Evolutionary conservation across 2,113 vertebrate species (phyloP).

Genomic region (Scatophagus argus): DNA sequence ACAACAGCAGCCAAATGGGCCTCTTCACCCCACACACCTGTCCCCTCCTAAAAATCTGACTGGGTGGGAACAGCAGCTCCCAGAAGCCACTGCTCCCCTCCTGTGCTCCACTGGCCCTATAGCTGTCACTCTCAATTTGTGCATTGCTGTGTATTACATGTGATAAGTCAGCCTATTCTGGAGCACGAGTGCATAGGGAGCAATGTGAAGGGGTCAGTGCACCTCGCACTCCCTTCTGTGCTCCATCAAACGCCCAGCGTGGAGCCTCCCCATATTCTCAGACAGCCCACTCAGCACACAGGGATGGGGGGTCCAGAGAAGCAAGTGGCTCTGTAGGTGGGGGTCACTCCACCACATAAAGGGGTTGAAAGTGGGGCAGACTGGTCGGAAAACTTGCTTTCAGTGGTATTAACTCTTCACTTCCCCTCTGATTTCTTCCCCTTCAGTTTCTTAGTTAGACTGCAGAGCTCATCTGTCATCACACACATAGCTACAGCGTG

Average conservation of each 20-base stretch:
- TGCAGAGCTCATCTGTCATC: conserved; percentile 41
- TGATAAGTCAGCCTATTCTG: conserved; percentile 90
- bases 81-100: conserved; percentile 69
- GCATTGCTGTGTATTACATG: conserved; percentile 87
- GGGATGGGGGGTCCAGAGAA: conserved; percentile 47
- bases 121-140: conserved; percentile 88
- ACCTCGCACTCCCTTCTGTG: conserved; percentile 91
- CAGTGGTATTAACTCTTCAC: conserved; percentile 57
- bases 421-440: conserved; percentile 20
- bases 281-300: conserved; percentile 55
- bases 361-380: conserved; percentile 60
- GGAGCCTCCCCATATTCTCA: conserved; percentile 84
- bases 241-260: conserved; percentile 91
- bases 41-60: conserved; percentile 46
- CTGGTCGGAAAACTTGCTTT: conserved; percentile 71
- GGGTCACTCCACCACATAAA: conserved; percentile 61
- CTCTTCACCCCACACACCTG: conserved; percentile 69
- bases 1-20: conserved; percentile 64
- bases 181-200: conserved; percentile 87
- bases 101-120: conserved; percentile 78
- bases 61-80: conserved; percentile 60
- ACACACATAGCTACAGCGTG: conserved; percentile 30
- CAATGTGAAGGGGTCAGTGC: conserved; percentile 87
- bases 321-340: conserved; percentile 59
- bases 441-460: conserved; percentile 59